phyloP scores from a whole-genome alignment of 2,113 vertebrate species.

The Gila orcuttii region DNA sequence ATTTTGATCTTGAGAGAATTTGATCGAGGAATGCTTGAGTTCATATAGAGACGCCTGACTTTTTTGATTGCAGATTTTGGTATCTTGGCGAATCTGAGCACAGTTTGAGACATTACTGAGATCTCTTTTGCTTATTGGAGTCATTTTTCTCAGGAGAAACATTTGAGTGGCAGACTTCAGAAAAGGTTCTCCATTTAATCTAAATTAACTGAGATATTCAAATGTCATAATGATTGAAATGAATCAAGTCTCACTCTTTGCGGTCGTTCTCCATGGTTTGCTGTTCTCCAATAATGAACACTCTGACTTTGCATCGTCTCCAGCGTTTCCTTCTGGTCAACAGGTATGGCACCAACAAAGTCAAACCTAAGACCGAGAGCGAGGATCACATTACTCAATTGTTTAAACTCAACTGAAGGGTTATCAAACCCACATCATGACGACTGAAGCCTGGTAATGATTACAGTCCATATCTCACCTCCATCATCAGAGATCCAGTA shows the following conservation, averaged over 20 bases:
- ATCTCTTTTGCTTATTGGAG: neutral
- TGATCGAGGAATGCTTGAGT: neutral
- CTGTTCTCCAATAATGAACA: constrained; percentile 74
- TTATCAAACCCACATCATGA: neutral
- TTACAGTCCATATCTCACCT: constrained; percentile 60
- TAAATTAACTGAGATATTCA: neutral
- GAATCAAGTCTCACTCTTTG: constrained; percentile 68
- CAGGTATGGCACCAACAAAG: constrained; percentile 79
- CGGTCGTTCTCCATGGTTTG: constrained; percentile 72
- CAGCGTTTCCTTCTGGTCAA: constrained; percentile 74
- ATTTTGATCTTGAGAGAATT: neutral
- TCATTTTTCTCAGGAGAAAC: neutral
- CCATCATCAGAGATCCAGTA: constrained; percentile 82
- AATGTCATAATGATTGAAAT: neutral
- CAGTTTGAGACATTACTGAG: neutral
- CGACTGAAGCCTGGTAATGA: neutral
- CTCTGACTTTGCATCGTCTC: constrained; percentile 70
- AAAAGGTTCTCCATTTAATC: neutral
- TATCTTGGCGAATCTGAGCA: neutral
- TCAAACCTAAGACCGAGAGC: constrained; percentile 70
- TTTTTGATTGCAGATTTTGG: neutral
- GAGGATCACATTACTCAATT: neutral
- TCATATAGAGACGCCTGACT: neutral
- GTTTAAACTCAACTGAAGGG: neutral
- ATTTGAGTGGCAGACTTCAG: neutral